phyloP scores from a whole-genome alignment of 2,113 vertebrate genomes.

The Phrynosoma blainvillii region DNA sequence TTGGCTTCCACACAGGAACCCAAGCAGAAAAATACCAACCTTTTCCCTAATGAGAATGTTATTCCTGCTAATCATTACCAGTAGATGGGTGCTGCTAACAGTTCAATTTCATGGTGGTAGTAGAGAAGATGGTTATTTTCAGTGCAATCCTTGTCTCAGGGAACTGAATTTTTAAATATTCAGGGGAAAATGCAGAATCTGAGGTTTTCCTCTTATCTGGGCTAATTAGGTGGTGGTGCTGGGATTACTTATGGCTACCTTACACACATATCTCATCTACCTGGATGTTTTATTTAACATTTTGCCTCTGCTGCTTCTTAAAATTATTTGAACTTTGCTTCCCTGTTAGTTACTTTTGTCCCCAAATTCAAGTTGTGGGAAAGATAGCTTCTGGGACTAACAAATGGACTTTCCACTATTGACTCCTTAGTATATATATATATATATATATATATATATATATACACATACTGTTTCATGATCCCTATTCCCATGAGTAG shows the following conservation, averaged over 20 bases:
- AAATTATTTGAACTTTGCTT: constrained; percentile 6
- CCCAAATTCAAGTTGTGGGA: background rate
- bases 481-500: background rate
- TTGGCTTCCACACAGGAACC: background rate
- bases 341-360: background rate
- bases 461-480: background rate
- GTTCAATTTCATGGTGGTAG: background rate
- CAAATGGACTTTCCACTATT: background rate
- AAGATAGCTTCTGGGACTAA: background rate
- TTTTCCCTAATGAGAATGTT: constrained; percentile 18
- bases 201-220: constrained; percentile 16
- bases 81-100: background rate
- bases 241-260: background rate
- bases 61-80: constrained; percentile 9
- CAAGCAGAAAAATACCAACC: background rate
- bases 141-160: background rate
- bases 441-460: no score
- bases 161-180: background rate
- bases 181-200: background rate
- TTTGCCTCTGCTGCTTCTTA: background rate
- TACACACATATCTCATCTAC: background rate
- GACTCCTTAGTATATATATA: background rate
- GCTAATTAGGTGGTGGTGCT: constrained; percentile 4
- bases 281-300: constrained; percentile 28
- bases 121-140: constrained; percentile 3